Evolutionary conservation across 2,797 vertebrate genomes (phyloP).

Genomic region (Sparidentex hasta): DNA sequence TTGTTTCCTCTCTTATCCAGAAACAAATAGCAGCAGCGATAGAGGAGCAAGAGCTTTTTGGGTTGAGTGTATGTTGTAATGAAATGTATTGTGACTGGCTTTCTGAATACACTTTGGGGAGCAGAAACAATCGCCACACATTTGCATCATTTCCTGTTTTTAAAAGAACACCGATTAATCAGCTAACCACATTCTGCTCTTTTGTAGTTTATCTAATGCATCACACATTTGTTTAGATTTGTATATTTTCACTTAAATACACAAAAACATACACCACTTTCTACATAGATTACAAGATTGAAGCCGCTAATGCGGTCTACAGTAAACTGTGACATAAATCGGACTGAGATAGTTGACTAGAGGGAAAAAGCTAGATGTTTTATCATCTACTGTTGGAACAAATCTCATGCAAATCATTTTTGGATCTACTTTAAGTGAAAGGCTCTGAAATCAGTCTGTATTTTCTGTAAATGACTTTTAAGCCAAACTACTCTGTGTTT

Average conservation of each 20-base stretch:
- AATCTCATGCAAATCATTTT: slow-evolving; percentile 2
- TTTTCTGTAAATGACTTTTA: slow-evolving; percentile 5
- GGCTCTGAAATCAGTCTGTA: background rate
- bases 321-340: slow-evolving; percentile 15
- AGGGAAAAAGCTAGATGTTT: slow-evolving; percentile 25
- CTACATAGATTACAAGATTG: background rate
- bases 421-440: slow-evolving; percentile 18
- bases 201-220: slow-evolving; percentile 12
- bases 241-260: slow-evolving; percentile 4
- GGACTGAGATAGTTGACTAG: background rate
- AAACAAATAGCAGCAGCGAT: slow-evolving; percentile 14
- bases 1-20: background rate
- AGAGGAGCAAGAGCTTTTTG: slow-evolving; percentile 4
- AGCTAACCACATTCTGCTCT: background rate
- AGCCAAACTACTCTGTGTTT: background rate
- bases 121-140: slow-evolving; percentile 18
- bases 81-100: slow-evolving; percentile 11
- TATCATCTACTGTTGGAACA: slow-evolving; percentile 1
- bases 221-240: slow-evolving; percentile 2
- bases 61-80: slow-evolving; percentile 9
- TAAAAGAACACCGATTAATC: slow-evolving; percentile 9
- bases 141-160: slow-evolving; percentile 29
- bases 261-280: slow-evolving; percentile 12
- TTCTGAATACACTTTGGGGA: slow-evolving; percentile 15
- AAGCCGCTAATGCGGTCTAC: slow-evolving; percentile 22